Percentiles rank a stretch among this genome's conserved stretches.
Conservation (phyloP, 2,113 vertebrate genomes). For the Trachemys scripta region DNA sequence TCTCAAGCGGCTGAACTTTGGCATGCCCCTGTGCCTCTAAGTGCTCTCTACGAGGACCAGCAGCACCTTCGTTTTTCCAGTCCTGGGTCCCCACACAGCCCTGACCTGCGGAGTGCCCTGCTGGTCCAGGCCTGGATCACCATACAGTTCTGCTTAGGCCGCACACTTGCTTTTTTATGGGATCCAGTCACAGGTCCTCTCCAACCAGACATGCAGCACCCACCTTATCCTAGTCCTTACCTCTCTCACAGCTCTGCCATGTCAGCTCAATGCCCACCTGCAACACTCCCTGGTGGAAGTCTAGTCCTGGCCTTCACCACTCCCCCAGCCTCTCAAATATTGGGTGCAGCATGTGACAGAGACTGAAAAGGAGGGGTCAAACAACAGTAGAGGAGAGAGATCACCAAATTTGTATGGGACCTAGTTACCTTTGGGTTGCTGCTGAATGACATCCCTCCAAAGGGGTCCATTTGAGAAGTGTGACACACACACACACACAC, state of each 20-base stretch:
- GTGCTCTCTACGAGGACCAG: neutral
- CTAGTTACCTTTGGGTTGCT: neutral
- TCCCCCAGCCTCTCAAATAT: neutral
- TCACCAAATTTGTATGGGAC: neutral
- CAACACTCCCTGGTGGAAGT: fast-evolving
- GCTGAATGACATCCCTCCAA: neutral
- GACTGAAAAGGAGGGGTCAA: fast-evolving
- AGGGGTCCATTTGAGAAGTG: neutral
- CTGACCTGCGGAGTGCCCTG: neutral
- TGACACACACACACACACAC: fast-evolving
- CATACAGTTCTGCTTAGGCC: neutral
- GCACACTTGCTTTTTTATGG: neutral
- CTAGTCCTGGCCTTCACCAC: neutral
- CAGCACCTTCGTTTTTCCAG: neutral
- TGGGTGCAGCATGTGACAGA: neutral
- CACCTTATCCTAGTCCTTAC: neutral
- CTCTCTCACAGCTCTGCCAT: neutral
- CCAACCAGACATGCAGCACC: neutral
- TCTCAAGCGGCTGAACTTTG: neutral
- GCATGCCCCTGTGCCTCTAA: neutral
- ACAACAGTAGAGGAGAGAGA: neutral
- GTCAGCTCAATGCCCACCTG: neutral
- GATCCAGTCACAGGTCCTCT: neutral
- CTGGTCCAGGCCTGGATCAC: neutral
- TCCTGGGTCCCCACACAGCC: neutral